These are phyloP conservation scores for Astur gentilis DNA, from an alignment of 2,113 vertebrate genomes.

Conservation along the genomic window DNA sequence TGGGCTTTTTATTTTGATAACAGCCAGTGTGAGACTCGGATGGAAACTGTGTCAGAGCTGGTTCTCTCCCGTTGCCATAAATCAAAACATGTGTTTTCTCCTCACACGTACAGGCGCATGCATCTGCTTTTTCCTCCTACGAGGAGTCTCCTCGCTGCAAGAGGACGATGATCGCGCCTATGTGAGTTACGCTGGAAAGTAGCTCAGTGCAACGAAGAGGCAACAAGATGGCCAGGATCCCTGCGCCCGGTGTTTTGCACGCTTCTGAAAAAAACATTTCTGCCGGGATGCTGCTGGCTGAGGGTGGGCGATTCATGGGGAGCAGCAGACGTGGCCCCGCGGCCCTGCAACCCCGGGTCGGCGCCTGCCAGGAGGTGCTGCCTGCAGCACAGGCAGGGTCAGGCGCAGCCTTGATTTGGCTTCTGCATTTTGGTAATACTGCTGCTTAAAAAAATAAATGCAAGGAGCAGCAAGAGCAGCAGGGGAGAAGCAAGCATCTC, in stretches of 20 bases:
- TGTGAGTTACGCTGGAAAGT: not conserved
- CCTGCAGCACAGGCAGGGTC: not conserved
- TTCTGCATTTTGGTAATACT: not conserved
- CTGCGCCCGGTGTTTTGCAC: rapidly evolving
- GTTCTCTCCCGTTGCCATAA: slow-evolving; percentile 23
- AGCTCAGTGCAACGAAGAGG: not conserved
- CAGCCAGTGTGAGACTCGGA: not conserved
- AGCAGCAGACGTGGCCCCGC: not conserved
- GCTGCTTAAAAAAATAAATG: not conserved
- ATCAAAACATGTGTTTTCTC: slow-evolving; percentile 48
- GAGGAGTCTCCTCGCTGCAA: not conserved
- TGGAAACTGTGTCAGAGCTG: slow-evolving; percentile 34
- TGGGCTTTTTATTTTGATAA: slow-evolving; percentile 45
- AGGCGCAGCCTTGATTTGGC: not conserved
- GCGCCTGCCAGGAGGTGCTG: not conserved
- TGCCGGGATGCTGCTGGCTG: not conserved
- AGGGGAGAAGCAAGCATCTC: not conserved
- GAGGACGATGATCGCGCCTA: not conserved
- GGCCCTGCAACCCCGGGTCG: not conserved
- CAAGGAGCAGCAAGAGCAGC: not conserved
- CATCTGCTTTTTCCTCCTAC: slow-evolving; percentile 4
- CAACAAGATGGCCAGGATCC: not conserved
- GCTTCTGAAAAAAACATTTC: not conserved
- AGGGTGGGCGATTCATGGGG: not conserved
- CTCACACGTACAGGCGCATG: not conserved